A percentile compares a stretch with the other conserved stretches of the same genome.
Evolutionary conservation across 2,888 invertebrate species (phyloP).

Genomic region (Agrochola litura): DNA sequence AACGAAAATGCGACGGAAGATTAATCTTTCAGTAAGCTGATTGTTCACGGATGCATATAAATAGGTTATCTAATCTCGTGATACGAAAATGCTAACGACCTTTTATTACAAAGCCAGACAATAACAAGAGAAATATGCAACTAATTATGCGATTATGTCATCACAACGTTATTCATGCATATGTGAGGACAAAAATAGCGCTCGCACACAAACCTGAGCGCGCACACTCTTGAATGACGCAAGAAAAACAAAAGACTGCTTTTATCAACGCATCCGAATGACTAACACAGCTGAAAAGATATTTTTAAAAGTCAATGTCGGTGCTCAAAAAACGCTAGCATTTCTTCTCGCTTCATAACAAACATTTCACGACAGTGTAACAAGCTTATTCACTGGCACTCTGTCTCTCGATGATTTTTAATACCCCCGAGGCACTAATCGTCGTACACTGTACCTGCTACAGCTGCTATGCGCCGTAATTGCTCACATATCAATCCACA

Average conservation of each 20-base stretch:
- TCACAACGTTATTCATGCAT: constrained; percentile 48
- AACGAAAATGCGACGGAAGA: neutral
- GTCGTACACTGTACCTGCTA: constrained; percentile 64
- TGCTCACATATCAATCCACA: constrained; percentile 79
- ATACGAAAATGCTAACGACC: constrained; percentile 45
- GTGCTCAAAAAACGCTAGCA: constrained; percentile 49
- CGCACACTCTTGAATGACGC: constrained; percentile 48
- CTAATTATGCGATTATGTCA: constrained; percentile 59
- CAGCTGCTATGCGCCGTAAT: constrained; percentile 76
- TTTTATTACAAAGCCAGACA: constrained; percentile 34
- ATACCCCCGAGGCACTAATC: constrained; percentile 78
- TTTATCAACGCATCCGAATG: constrained; percentile 53
- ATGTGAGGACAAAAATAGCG: constrained; percentile 52
- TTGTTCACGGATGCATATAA: constrained; percentile 23
- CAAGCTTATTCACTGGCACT: constrained; percentile 73
- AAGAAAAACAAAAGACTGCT: constrained; percentile 59
- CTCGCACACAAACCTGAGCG: constrained; percentile 28
- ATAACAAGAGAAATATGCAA: constrained; percentile 56
- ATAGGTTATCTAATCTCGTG: constrained; percentile 42
- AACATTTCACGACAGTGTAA: constrained; percentile 72
- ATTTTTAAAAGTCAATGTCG: constrained; percentile 61
- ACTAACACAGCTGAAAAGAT: constrained; percentile 50
- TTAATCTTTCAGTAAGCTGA: constrained; percentile 22
- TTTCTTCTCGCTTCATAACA: constrained; percentile 68
- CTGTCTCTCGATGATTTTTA: constrained; percentile 71